These are phyloP conservation scores for Lottia gigantea DNA, from an alignment of 2,888 invertebrate genomes.

Conservation along the genomic window DNA sequence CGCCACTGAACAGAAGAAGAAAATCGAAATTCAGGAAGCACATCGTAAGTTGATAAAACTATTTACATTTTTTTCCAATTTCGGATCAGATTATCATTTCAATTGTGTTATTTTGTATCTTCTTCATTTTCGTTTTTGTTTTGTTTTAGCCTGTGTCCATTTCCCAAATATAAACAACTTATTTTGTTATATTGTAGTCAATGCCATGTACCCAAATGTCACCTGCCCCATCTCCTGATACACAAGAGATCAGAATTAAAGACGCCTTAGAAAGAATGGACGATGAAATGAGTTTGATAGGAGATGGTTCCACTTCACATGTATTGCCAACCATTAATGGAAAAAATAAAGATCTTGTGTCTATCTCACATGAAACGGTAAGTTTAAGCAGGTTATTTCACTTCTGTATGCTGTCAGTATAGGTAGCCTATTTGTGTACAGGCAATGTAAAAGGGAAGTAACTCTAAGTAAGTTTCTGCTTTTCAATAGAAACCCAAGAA, in stretches of 20 bases:
- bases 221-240: not conserved
- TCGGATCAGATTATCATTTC: too few species aligned
- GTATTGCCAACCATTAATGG: not conserved
- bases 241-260: not conserved
- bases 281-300: not conserved
- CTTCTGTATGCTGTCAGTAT: too few species aligned
- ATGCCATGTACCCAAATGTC: not conserved
- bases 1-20: not conserved
- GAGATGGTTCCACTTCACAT: not conserved
- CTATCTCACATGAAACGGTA: conserved; percentile 1
- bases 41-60: not conserved
- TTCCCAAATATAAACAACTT: too few species aligned
- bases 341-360: not conserved
- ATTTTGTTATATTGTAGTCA: not conserved
- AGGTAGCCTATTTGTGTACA: too few species aligned
- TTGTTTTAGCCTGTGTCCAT: too few species aligned
- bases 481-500: too few species aligned
- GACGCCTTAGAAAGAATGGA: not conserved
- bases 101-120: too few species aligned
- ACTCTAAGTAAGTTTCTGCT: too few species aligned
- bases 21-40: not conserved
- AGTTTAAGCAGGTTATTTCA: not conserved
- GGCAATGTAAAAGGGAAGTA: too few species aligned
- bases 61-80: too few species aligned
- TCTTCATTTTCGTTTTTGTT: too few species aligned